Base-by-base conservation (phyloP, 2,888 invertebrate genomes). In the Saturnia pavonia region DNA sequence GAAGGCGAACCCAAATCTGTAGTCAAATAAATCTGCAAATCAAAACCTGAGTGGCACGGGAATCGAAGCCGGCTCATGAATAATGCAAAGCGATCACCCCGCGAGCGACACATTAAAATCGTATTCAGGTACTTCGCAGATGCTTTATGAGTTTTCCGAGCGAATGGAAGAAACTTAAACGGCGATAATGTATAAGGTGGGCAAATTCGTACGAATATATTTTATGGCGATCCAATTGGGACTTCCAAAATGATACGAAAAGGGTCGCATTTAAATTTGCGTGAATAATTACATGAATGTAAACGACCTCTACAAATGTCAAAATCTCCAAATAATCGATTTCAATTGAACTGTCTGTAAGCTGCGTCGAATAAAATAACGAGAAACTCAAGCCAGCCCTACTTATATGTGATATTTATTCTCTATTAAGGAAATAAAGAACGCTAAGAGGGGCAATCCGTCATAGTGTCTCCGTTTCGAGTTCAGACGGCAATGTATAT, bases 21-120 rank as follows among this genome's bases (percentile, higher is more conserved):
- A 69, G 68, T 68, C 76, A 74, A 79, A 78, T 80, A 72, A 74
- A 74, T 74, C 71, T 66, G 63, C 71, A 72, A 76, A 77, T 76
- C 74, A 73, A 75, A 76, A 78, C 77, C 78, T 51, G 69, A 72
- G 71, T 72, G 72, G 69, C 70, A 48, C 70, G 45, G 27, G 67
- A 69, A 66, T 67, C 63, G 77, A 78, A 78, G 78, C 75, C 70
- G 73, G 72, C 72, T 75, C 80, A 87, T 88, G 89, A 90, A 91
- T 91, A 88, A 91, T 91, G 89, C 85, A 91, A 80, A 79, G 74
- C 76, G 84, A 88, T 87, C 87, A 85, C 82, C 85, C 83, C 79
- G 84, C 80, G 82, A 85, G 86, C 78, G 89, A 88, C 87, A 88
- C 88, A 90, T 91, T 91, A 90, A 90, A 90, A 88, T 84, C 89